phyloP scores from a whole-genome alignment of 2,113 vertebrate genomes.

The Orthonyx spaldingii region DNA sequence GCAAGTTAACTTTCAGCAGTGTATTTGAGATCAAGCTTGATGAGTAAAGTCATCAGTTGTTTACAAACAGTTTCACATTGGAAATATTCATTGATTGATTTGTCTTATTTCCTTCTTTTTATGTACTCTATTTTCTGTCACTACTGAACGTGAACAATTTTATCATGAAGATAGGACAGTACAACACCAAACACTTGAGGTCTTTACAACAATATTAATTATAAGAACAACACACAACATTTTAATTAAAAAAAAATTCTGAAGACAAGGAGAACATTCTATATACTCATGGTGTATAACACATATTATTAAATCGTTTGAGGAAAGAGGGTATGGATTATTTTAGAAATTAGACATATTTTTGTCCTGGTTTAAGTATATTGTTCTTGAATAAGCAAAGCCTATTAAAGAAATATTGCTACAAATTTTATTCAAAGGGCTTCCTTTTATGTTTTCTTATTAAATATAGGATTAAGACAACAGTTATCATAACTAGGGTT shows the following conservation, averaged over 20 bases:
- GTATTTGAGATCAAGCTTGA: neutral
- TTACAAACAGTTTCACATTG: neutral
- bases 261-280: neutral
- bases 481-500: neutral
- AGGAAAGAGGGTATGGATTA: neutral
- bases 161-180: neutral
- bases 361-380: neutral
- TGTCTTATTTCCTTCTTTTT: neutral
- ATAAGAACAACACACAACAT: neutral
- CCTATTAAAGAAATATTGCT: neutral
- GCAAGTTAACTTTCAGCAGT: neutral
- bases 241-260: neutral
- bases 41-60: neutral
- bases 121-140: neutral
- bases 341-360: neutral
- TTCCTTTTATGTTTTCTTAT: neutral
- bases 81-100: neutral
- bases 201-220: neutral
- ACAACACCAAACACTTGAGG: fast-evolving
- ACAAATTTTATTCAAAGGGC: neutral
- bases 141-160: neutral
- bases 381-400: neutral
- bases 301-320: neutral
- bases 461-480: neutral
- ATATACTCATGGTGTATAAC: neutral